A percentile compares a stretch with the other conserved stretches of the same genome.
phyloP scores from a whole-genome alignment of 2,113 vertebrate species.

The Malaclemys terrapin region DNA sequence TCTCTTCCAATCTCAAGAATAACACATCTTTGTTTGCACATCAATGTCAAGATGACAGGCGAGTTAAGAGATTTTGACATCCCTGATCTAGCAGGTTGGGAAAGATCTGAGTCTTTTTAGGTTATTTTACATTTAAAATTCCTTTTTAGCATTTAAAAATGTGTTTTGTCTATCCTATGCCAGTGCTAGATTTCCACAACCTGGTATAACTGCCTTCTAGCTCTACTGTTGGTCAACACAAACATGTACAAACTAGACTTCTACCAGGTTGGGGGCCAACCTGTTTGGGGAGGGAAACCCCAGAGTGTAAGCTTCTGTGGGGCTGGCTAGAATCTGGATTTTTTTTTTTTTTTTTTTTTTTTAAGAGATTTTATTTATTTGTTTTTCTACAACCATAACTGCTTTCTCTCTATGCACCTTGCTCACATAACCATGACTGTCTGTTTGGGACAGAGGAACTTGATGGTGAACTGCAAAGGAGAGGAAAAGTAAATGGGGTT shows the following conservation, averaged over 20 bases:
- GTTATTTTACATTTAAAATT: not conserved
- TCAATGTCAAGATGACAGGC: not conserved
- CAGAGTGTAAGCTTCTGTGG: not conserved
- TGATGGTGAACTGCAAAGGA: no score
- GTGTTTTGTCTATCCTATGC: not conserved
- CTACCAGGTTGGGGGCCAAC: not conserved
- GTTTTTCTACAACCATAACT: not conserved
- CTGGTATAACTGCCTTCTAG: not conserved
- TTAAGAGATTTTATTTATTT: not conserved
- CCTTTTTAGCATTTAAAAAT: not conserved
- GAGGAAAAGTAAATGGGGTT: not conserved
- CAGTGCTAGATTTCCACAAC: not conserved
- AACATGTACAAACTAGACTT: not conserved
- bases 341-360: no score
- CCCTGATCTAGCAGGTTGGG: not conserved
- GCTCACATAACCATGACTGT: not conserved
- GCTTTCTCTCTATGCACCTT: not conserved
- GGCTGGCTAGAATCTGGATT: not conserved
- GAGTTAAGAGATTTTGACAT: not conserved
- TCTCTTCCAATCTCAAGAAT: not conserved
- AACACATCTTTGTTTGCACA: not conserved
- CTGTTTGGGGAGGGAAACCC: not conserved
- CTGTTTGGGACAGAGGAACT: not conserved
- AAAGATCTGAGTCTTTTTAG: not conserved
- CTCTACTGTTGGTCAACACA: not conserved